Evolutionary conservation across 2,113 vertebrate genomes (phyloP).

Genomic region (Dipodomys ordii): DNA sequence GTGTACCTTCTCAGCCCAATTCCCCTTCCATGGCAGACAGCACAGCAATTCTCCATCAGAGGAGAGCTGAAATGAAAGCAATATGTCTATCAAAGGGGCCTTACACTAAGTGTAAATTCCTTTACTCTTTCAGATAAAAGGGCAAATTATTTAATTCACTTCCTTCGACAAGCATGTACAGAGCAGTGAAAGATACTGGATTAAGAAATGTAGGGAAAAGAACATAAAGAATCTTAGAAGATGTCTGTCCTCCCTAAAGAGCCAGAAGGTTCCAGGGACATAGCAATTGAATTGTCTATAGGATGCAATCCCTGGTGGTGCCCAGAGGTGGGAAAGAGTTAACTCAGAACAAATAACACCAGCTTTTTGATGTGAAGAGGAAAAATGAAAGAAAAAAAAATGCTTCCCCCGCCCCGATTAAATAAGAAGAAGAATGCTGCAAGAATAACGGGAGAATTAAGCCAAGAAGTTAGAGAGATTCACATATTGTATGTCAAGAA

Average conservation of each 20-base stretch:
- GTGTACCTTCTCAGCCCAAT: conserved; percentile 48
- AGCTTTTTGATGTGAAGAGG: background rate
- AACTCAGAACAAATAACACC: background rate
- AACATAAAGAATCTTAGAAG: background rate
- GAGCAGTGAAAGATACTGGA: conserved; percentile 24
- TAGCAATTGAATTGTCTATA: background rate
- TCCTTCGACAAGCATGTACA: conserved; percentile 64
- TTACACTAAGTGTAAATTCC: conserved; percentile 74
- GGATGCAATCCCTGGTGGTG: background rate
- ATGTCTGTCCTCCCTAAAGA: background rate
- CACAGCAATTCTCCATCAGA: conserved; percentile 52
- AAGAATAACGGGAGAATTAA: background rate
- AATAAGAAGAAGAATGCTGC: background rate
- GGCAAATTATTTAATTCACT: conserved; percentile 78
- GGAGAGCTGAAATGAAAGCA: conserved; percentile 64
- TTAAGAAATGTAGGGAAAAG: background rate
- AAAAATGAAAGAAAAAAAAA: background rate
- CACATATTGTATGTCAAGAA: fast-evolving
- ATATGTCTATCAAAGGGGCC: conserved; percentile 68
- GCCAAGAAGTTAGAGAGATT: background rate
- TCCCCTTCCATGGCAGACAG: conserved; percentile 1
- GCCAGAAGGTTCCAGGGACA: background rate
- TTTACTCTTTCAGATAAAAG: conserved; percentile 76
- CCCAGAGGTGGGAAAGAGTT: background rate
- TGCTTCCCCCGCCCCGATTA: background rate